Evolutionary conservation across 2,113 vertebrate species (phyloP).

Genomic region (Prunella himalayana): DNA sequence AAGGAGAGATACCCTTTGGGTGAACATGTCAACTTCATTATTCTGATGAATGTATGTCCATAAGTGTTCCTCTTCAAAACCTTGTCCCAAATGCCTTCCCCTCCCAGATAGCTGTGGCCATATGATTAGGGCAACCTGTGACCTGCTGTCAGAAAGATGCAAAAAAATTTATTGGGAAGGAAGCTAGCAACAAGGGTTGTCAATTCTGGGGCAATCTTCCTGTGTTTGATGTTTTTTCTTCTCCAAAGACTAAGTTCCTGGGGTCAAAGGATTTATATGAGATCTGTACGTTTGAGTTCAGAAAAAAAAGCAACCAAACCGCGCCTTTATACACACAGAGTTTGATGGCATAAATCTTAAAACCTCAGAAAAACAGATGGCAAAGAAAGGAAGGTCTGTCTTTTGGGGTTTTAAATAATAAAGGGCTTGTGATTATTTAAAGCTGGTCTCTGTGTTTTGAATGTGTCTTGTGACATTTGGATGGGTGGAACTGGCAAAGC

Average conservation of each 20-base stretch:
- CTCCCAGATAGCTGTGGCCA: not conserved
- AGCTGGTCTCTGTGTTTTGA: not conserved
- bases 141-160: not conserved
- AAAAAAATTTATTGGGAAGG: not conserved
- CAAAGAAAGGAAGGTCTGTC: slow-evolving; percentile 33
- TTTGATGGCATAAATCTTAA: slow-evolving; percentile 33
- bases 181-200: not conserved
- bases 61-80: not conserved
- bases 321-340: not conserved
- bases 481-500: not conserved
- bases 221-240: not conserved
- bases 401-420: slow-evolving; percentile 18
- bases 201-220: not conserved
- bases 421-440: slow-evolving; percentile 30
- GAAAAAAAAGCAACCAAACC: not conserved
- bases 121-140: not conserved
- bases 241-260: not conserved
- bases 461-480: not conserved
- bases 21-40: not conserved
- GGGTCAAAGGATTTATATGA: not conserved
- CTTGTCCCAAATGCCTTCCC: not conserved
- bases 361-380: slow-evolving; percentile 45
- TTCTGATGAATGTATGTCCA: not conserved
- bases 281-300: not conserved
- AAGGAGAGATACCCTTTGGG: not conserved